Base-by-base conservation (phyloP, 2,888 invertebrate genomes). In the Blera fallax region DNA sequence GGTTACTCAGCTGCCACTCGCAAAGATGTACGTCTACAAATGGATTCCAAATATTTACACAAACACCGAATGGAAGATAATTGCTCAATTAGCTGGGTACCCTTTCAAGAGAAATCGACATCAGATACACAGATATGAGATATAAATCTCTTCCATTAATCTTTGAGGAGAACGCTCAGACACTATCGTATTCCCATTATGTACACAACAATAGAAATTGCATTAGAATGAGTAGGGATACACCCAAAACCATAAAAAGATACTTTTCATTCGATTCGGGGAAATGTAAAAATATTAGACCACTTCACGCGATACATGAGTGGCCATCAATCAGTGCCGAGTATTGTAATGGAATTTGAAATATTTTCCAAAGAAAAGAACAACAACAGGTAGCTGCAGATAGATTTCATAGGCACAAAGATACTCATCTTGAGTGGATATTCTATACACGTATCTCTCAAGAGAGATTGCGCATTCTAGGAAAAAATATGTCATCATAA, bases 401-500 rank as follows among this genome's bases (percentile, higher is more conserved):
- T 18, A 34, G 21, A 16, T 60, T 50, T 18, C 40, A 62, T 52
- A 37, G 45, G n/a, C 45, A n/a, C n/a, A n/a, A n/a, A 24, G 67
- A 69, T 21, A 54, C 10, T 24, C 14, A 65, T 56, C 58, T 56
- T 16, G 43, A 48, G 18, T 48, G 27, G 10, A 48, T 56, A 72
- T 45, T 64, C 10, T n/a, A 16, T 67, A 8, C 14, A 10, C n/a
- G n/a, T 18, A 32, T 73, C 48, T 60, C 65, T 14, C 52, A 16
- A 24, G 69, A 14, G 74, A 45, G 58, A 65, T 29, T 58, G 32
- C 34, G 16, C 64, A 14, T 69, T 74, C 64, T 69, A 3, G 34
- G 37, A 84, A 76, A 58, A 58, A 67, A 79, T 74, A 74, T 74
- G 79, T 79, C 79, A 70, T 74, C 64, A 40, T 65, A 80, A 84